A percentile compares a stretch with the other conserved stretches of the same genome.
Conservation (phyloP, 1,140 invertebrate genomes). For the Meloidogyne chitwoodi region DNA sequence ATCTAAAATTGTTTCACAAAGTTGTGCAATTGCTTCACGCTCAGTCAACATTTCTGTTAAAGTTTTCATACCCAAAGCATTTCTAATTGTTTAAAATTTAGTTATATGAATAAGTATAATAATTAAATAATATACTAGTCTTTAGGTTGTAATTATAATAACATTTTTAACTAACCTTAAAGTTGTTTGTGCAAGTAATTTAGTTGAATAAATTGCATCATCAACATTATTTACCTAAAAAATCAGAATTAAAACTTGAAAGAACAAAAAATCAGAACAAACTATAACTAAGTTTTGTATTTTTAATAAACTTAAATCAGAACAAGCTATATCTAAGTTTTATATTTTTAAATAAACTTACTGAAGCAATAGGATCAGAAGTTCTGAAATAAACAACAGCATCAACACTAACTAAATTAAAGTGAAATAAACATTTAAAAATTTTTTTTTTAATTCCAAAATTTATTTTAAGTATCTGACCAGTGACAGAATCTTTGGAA, state of each 20-base stretch:
- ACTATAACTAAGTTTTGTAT: neutral
- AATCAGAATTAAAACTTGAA: conserved; percentile 20
- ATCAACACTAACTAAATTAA: conserved; percentile 39
- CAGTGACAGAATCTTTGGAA: conserved; percentile 58
- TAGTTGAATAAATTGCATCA: conserved; percentile 64
- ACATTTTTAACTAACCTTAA: too few species aligned
- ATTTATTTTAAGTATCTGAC: too few species aligned
- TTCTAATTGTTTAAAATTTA: too few species aligned
- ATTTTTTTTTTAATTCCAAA: too few species aligned
- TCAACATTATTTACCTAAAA: conserved; percentile 63
- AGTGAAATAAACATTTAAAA: too few species aligned
- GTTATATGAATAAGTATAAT: too few species aligned
- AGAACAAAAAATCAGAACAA: neutral
- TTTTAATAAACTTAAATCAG: neutral
- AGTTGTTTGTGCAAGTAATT: conserved; percentile 63
- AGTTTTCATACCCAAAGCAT: conserved; percentile 64
- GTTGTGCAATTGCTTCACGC: conserved; percentile 62
- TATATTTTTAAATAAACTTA: conserved; percentile 50
- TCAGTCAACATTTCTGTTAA: conserved; percentile 64
- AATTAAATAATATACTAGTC: too few species aligned
- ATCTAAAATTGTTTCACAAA: conserved; percentile 60
- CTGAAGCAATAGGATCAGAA: conserved; percentile 60
- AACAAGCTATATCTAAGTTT: neutral
- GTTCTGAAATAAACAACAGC: conserved; percentile 60
- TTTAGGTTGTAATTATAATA: too few species aligned